Evolutionary conservation across 1,140 invertebrate species (phyloP).

Genomic region (Anthonomus grandis): DNA sequence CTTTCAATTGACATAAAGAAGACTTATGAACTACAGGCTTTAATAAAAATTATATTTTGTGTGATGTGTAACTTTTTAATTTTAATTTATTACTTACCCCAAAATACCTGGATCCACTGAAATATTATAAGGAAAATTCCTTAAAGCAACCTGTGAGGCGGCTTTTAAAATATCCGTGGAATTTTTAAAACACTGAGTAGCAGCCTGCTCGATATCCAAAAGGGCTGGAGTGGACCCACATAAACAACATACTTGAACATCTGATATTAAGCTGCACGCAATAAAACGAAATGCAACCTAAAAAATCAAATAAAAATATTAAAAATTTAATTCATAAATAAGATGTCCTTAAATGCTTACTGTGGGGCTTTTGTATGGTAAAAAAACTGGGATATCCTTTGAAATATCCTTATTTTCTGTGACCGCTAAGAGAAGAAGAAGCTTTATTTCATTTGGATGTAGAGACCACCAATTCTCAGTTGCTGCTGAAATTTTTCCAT

Average conservation of each 20-base stretch:
- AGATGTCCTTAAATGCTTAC: constrained; percentile 51
- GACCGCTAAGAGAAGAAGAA: constrained; percentile 65
- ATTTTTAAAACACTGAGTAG: constrained; percentile 69
- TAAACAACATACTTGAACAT: constrained; percentile 71
- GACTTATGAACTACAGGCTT: background rate
- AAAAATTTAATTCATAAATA: constrained; percentile 3
- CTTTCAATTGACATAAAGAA: background rate
- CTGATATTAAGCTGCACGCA: constrained; percentile 67
- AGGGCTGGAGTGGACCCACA: constrained; percentile 75
- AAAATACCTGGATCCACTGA: constrained; percentile 62
- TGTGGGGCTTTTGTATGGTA: constrained; percentile 78
- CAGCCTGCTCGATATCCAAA: constrained; percentile 67
- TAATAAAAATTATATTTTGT: background rate
- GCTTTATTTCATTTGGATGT: constrained; percentile 67
- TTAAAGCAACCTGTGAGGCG: constrained; percentile 59
- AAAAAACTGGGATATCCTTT: constrained; percentile 75
- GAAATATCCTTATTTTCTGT: constrained; percentile 62
- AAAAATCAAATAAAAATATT: background rate
- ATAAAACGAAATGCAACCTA: constrained; percentile 79
- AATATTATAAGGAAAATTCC: constrained; percentile 61
- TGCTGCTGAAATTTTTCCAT: constrained; percentile 71
- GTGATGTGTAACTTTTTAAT: background rate
- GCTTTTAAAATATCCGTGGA: constrained; percentile 63
- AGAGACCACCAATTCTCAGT: constrained; percentile 77
- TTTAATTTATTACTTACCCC: constrained; percentile 53